Evolutionary conservation across 2,797 vertebrate genomes (phyloP).

Genomic region (Lepus townsendii): DNA sequence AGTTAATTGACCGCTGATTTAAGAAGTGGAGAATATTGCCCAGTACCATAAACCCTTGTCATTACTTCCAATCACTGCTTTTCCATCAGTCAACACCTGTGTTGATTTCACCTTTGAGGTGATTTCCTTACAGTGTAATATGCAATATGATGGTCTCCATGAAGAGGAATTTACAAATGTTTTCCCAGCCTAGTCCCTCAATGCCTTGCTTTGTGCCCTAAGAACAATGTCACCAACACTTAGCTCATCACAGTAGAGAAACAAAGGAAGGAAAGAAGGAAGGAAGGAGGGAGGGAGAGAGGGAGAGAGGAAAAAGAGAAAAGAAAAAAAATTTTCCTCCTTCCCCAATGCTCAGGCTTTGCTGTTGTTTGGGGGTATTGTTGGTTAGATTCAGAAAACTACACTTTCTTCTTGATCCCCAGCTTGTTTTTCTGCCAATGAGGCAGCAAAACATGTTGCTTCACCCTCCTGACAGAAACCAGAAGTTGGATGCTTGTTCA

Average conservation of each 20-base stretch:
- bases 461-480: constrained; percentile 34
- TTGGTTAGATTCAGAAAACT: neutral
- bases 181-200: neutral
- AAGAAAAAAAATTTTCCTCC: neutral
- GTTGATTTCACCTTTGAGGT: neutral
- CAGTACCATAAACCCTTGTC: neutral
- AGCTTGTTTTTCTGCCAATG: neutral
- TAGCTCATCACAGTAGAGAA: neutral
- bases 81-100: neutral
- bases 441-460: neutral
- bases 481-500: neutral
- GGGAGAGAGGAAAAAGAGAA: neutral
- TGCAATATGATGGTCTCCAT: neutral
- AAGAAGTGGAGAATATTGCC: neutral
- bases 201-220: neutral
- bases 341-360: neutral
- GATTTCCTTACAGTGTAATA: neutral
- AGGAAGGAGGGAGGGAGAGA: too few relatives aligned
- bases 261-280: neutral
- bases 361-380: neutral
- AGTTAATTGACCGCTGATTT: neutral
- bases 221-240: neutral
- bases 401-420: neutral
- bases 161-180: neutral
- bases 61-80: neutral